Conservation (phyloP, 2,797 vertebrate genomes). For the Steatocranus sp. region DNA sequence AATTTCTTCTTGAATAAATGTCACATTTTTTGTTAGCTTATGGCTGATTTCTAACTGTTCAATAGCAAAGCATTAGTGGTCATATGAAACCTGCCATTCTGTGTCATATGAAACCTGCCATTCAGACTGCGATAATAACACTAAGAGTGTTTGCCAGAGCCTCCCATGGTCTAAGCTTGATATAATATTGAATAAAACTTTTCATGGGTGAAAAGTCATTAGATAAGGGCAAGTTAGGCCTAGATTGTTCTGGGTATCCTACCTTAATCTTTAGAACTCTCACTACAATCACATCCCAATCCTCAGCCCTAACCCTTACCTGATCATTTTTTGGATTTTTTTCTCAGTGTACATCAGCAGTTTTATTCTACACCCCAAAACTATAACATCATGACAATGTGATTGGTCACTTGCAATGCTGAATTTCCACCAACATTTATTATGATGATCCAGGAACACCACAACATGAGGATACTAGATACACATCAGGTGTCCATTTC, state of each 20-base stretch:
- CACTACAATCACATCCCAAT: neutral
- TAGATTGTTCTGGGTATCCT: neutral
- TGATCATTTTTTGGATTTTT: neutral
- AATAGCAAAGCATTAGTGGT: neutral
- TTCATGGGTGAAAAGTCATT: neutral
- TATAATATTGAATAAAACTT: slow-evolving; percentile 7
- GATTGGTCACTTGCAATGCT: neutral
- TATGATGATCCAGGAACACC: neutral
- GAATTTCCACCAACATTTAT: neutral
- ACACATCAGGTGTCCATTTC: neutral
- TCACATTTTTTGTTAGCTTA: neutral
- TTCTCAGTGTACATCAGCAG: neutral
- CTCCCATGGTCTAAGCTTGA: slow-evolving; percentile 23
- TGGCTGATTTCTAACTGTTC: neutral
- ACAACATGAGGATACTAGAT: neutral
- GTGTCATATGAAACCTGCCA: neutral
- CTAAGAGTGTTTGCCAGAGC: slow-evolving; percentile 37
- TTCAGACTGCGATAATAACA: slow-evolving; percentile 8
- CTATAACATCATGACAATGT: neutral
- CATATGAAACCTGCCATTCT: neutral
- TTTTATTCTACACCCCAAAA: neutral
- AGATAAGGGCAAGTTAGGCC: neutral
- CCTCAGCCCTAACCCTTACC: neutral
- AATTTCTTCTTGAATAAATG: neutral
- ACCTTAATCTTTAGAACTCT: neutral